Base-by-base conservation (phyloP, 1,140 invertebrate species). In the Caenorhabditis briggsae region DNA sequence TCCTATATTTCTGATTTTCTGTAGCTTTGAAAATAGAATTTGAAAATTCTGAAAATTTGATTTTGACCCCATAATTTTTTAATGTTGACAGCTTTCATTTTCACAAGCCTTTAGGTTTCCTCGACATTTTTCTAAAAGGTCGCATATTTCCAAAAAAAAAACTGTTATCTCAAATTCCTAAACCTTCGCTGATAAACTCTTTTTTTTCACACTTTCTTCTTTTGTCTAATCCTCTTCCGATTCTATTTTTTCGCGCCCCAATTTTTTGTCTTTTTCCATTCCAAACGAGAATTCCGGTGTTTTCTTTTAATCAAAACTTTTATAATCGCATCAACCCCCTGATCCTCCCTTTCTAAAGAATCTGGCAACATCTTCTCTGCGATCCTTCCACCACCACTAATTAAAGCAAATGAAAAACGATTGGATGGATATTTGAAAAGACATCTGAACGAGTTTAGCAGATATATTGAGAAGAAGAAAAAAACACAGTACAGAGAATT, bases 341-440 rank as follows among this genome's bases (percentile, higher is more conserved):
- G n/a, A n/a, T n/a, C n/a, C n/a, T n/a, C n/a, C n/a, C 14, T 33
- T n/a, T 9, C 14, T n/a, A 20, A 25, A 23, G 9, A 20, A 61
- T 25, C 6, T 61, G 59, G 59, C 59, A 61, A 61, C 59, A 61
- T 61, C 59, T 53, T 50, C 33, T 33, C 33, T 33, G 41, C 41
- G 64, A 33, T 70, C 18, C 12, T 2, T 70, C 43, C 70, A 46
- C 70, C 53, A 78, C 43, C 70, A 46, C 70, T 78, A 78, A 78
- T 78, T 78, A 50, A 78, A 78, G 43, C 33, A 50, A 53, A 78
- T 53, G 12, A 23, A 78, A 78, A 23, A 78, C 2, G 50, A 20
- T 46, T 70, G 50, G 70, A 78, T 78, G 70, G 70, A 78, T 78
- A 78, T 78, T 78, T 78, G 70, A 78, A 78, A 78, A 78, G 70